A percentile compares a stretch with the other conserved stretches of the same genome.
Conservation (phyloP, 2,888 invertebrate genomes). For the Stenichneumon culpator region DNA sequence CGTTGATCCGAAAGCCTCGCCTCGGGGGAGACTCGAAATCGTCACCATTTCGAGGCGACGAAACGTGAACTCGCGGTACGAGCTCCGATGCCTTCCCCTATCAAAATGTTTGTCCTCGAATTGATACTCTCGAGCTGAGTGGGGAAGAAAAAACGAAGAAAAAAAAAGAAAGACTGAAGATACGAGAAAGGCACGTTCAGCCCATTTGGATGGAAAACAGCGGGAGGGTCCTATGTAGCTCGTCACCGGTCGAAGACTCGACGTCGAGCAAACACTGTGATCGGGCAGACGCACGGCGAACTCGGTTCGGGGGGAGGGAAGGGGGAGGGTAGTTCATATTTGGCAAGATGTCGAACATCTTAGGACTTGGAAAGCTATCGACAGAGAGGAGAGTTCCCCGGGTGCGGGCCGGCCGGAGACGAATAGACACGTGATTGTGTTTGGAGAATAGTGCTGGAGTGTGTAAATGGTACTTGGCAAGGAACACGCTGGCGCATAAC, state of each 20-base stretch:
- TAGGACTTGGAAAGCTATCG: conserved; percentile 35
- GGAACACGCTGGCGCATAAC: conserved; percentile 51
- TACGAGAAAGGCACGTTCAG: neutral
- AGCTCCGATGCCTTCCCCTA: neutral
- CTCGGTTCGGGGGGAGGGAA: neutral
- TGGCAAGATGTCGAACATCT: conserved; percentile 40
- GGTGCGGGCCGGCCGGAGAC: conserved; percentile 1
- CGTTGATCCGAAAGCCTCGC: conserved; percentile 77
- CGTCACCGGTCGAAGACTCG: neutral
- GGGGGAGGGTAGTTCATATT: neutral
- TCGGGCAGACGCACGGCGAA: conserved; percentile 38
- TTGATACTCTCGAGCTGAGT: neutral
- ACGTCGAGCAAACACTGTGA: neutral
- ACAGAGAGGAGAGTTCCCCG: neutral
- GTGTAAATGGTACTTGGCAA: conserved; percentile 51
- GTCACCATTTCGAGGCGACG: conserved; percentile 34
- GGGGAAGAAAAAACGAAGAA: neutral
- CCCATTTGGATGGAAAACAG: neutral
- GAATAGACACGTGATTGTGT: conserved; percentile 27
- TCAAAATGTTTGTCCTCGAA: neutral
- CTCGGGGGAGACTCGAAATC: conserved; percentile 57
- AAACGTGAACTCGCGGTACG: neutral
- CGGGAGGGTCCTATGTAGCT: neutral
- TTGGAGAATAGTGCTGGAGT: neutral
- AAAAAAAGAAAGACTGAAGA: neutral